phyloP scores from a whole-genome alignment of 1,140 invertebrate species.

The Triops longicaudatus region DNA sequence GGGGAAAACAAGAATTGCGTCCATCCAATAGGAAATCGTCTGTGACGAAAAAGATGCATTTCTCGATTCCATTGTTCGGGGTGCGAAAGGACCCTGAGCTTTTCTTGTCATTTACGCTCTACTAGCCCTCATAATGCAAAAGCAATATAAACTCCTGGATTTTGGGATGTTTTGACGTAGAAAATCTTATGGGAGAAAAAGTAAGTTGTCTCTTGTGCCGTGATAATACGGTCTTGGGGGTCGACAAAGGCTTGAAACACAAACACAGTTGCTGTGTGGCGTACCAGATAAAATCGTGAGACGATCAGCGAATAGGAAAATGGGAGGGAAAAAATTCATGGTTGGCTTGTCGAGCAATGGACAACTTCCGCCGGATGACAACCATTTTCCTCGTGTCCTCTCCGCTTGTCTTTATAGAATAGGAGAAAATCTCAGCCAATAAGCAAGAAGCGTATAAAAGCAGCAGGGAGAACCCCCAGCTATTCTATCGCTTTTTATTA shows the following conservation, averaged over 20 bases:
- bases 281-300: background rate
- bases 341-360: slow-evolving; percentile 5
- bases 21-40: background rate
- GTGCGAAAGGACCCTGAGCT: background rate
- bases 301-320: background rate
- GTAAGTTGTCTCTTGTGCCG: background rate
- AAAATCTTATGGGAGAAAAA: background rate
- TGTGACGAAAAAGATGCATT: background rate
- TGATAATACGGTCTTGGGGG: background rate
- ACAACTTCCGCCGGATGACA: slow-evolving; percentile 10
- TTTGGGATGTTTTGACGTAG: background rate
- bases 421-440: slow-evolving; percentile 7
- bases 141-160: background rate
- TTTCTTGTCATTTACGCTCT: background rate
- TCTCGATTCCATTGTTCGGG: background rate
- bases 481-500: background rate
- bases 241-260: background rate
- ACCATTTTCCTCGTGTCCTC: background rate
- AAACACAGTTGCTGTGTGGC: background rate
- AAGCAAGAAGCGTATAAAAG: background rate
- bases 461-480: background rate
- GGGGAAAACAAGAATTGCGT: background rate
- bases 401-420: slow-evolving; percentile 8
- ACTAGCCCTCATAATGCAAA: background rate
- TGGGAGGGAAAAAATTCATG: background rate